A percentile compares a stretch with the other conserved stretches of the same genome.
Conservation (phyloP, 30 jellyfish, hydroid and myxozoan species). For the Hydra vulgaris region DNA sequence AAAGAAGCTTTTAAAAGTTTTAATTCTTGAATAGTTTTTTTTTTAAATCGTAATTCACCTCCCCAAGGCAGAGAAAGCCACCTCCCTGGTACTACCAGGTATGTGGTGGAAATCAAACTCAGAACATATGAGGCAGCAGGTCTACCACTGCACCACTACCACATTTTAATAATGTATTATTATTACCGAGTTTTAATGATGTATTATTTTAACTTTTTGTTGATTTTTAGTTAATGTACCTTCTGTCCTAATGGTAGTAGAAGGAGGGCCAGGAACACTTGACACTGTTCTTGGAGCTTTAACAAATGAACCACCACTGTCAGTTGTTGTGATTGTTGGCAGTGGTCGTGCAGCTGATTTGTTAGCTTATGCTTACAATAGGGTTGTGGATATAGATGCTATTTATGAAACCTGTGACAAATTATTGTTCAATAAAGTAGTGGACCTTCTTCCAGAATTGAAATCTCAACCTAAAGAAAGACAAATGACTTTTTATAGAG, state of each 20-base stretch:
- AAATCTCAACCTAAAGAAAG: constrained; percentile 22
- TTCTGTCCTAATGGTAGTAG: constrained; percentile 68
- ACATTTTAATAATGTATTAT: no score
- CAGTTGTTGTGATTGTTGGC: constrained; percentile 87
- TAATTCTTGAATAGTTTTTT: no score
- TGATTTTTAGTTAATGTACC: constrained; percentile 41
- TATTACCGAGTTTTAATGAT: no score
- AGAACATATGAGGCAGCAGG: no score
- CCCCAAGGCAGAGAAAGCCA: no score
- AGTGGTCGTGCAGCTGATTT: constrained; percentile 99
- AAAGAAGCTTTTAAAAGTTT: no score
- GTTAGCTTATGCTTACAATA: constrained; percentile 17
- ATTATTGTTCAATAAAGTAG: constrained; percentile 35
- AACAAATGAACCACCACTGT: constrained; percentile 72
- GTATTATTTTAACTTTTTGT: neutral
- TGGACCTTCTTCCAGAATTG: constrained; percentile 49
- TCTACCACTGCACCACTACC: no score
- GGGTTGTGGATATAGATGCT: constrained; percentile 8
- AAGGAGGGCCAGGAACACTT: constrained; percentile 93
- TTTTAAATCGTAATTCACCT: no score
- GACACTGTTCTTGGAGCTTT: constrained; percentile 69
- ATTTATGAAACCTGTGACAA: neutral
- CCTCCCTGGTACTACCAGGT: no score
- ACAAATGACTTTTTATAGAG: constrained; percentile 18
- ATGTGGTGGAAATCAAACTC: no score